A percentile compares a stretch with the other conserved stretches of the same genome.
Evolutionary conservation across 2,113 vertebrate species (phyloP).

Genomic region (Gavialis gangeticus): DNA sequence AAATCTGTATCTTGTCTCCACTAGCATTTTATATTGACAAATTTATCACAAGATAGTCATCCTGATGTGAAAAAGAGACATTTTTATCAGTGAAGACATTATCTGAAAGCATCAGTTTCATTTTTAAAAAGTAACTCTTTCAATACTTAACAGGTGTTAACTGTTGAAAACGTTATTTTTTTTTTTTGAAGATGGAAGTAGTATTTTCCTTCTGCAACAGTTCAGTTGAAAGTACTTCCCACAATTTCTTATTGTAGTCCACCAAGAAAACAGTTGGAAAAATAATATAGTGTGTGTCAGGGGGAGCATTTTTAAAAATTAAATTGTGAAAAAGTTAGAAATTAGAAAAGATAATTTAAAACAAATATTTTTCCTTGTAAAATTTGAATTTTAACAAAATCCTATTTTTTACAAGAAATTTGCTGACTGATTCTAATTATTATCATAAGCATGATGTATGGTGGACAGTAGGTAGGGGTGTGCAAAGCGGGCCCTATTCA

Average conservation of each 20-base stretch:
- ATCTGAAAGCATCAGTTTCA: neutral
- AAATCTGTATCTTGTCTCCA: neutral
- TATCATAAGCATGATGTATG: too few species aligned
- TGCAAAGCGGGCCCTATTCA: too few species aligned
- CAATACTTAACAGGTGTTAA: constrained; percentile 1
- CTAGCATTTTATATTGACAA: neutral
- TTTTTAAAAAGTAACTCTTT: neutral
- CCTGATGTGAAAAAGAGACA: neutral
- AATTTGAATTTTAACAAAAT: neutral
- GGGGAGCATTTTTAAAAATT: neutral
- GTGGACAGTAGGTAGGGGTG: too few species aligned
- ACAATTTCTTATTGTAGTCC: neutral
- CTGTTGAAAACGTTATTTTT: neutral
- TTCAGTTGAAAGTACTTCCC: constrained; percentile 13
- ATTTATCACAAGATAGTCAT: neutral
- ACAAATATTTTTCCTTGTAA: neutral
- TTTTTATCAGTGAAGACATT: neutral
- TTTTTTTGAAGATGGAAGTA: neutral
- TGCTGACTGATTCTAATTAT: too few species aligned
- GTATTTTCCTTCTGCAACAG: constrained; percentile 16
- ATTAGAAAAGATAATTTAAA: neutral
- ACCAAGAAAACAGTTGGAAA: neutral
- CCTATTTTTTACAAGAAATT: neutral
- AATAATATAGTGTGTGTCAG: neutral
- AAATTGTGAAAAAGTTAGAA: neutral